phyloP scores from a whole-genome alignment of 2,113 vertebrate genomes.

The Psettodes erumei region DNA sequence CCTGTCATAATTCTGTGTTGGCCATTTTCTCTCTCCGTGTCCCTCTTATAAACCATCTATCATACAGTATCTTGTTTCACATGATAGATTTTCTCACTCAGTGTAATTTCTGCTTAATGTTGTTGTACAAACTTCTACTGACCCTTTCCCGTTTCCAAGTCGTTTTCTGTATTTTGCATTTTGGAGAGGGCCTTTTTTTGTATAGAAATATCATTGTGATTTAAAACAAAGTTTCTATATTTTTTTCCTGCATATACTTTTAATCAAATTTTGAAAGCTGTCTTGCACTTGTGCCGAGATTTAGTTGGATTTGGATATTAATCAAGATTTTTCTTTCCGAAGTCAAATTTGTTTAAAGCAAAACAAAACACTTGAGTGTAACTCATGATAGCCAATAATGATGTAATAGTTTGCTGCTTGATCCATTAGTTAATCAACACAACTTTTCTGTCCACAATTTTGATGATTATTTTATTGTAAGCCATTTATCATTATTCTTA shows the following conservation, averaged over 20 bases:
- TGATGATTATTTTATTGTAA: neutral
- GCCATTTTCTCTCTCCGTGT: constrained; percentile 43
- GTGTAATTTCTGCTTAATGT: neutral
- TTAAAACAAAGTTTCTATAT: neutral
- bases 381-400: neutral
- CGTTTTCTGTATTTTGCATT: neutral
- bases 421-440: neutral
- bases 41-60: constrained; percentile 44
- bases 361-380: neutral
- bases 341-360: neutral
- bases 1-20: constrained; percentile 59
- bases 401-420: neutral
- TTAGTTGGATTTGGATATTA: neutral
- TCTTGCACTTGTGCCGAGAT: neutral
- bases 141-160: neutral
- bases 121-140: neutral
- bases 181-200: neutral
- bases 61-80: neutral
- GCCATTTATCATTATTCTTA: neutral
- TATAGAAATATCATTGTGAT: neutral
- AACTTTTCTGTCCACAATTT: neutral
- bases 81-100: neutral
- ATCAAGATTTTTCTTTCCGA: neutral
- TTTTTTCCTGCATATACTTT: neutral
- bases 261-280: neutral